Percentiles rank a stretch among this genome's conserved stretches.
These are phyloP conservation scores for Zaprionus capensis DNA, from an alignment of 1,140 invertebrate genomes.

Conservation along the genomic window DNA sequence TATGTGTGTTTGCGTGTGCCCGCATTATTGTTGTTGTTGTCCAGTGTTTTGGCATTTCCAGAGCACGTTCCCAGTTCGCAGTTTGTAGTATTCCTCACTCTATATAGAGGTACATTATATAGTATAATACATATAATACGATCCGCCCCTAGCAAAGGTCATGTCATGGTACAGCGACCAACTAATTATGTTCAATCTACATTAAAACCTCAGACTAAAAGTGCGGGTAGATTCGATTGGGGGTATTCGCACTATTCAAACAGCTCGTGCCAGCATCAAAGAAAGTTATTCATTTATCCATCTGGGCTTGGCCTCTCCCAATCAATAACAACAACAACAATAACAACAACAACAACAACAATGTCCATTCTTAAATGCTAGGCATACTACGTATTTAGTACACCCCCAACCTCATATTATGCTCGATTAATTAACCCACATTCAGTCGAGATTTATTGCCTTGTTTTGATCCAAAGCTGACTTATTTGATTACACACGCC, in stretches of 20 bases:
- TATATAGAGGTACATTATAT: constrained; percentile 1
- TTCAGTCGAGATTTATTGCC: neutral
- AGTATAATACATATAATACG: constrained; percentile 13
- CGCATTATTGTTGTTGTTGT: constrained; percentile 36
- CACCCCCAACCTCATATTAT: neutral
- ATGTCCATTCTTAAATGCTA: neutral
- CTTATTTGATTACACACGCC: neutral
- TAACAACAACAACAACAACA: constrained; percentile 10
- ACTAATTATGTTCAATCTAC: constrained; percentile 66
- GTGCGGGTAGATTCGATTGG: neutral
- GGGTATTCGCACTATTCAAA: constrained; percentile 4
- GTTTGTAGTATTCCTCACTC: neutral
- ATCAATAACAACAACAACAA: constrained; percentile 20
- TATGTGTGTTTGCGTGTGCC: constrained; percentile 23
- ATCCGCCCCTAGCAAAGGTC: constrained; percentile 59
- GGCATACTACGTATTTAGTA: neutral
- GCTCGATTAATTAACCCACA: constrained; percentile 2
- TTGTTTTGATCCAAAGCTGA: neutral
- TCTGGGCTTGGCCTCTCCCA: constrained; percentile 17
- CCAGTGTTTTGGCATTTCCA: constrained; percentile 10
- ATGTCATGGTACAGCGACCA: constrained; percentile 77
- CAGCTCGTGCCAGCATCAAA: constrained; percentile 36
- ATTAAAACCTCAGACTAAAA: neutral
- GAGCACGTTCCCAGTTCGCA: constrained; percentile 5
- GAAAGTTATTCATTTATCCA: constrained; percentile 29